Base-by-base conservation (phyloP, 2,888 invertebrate species). In the Drosophila formosana region DNA sequence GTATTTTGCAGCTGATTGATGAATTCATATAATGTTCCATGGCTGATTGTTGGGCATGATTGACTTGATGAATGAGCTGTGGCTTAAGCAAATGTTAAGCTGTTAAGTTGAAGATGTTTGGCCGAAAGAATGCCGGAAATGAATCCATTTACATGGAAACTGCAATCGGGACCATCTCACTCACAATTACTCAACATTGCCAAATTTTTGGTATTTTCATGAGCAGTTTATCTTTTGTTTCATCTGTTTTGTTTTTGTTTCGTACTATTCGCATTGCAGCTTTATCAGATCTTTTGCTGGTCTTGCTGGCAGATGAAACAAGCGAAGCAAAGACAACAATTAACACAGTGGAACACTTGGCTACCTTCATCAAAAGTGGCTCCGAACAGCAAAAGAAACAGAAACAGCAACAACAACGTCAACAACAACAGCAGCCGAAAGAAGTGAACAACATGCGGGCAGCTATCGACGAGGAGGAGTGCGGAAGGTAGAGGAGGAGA, bases 271-370 rank as follows among this genome's bases (percentile, higher is more conserved):
- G 49, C 41, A 50, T 32, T 63, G 56, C 39, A 26, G 30, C 49
- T 64, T 79, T 70, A 78, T 80, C 80, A 62, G 78, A 78, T 78
- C 57, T 51, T 61, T 69, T 39, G 9, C 34, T 34, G 34, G 34
- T 39, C 18, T 18, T 13, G 13, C 30, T 43, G 45, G 26, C 43
- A 65, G 61, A 68, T 60, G 68, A 50, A 72, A 47, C 49, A 56
- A 37, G 43, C 55, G 65, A 78, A 23, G 74, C 68, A 81, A 53
- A 60, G 69, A 66, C 82, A 85, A 82, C 83, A 86, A 85, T 85
- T 86, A 86, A 82, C 73, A 66, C 67, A 70, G 68, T 72, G 68
- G 74, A 80, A 72, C 80, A 79, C 78, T 80, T 80, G 74, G 64
- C 78, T 62, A 66, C 78, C 78, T 80, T 66, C 72, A 74, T 71